These are phyloP conservation scores for Poecilobothrus nobilitatus DNA, from an alignment of 2,888 invertebrate species.

Conservation along the genomic window DNA sequence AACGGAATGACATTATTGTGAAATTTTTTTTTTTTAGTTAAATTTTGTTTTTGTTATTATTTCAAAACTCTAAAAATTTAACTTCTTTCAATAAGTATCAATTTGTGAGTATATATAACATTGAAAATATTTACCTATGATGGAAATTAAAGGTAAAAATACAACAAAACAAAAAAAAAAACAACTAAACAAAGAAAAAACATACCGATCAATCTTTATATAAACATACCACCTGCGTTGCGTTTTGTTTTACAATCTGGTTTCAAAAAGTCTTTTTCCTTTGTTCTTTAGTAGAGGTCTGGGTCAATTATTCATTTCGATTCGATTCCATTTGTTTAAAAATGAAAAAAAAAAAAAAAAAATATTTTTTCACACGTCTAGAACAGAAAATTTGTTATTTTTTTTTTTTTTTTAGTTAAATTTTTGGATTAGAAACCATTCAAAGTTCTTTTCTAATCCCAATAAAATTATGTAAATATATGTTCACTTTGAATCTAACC, in stretches of 20 bases:
- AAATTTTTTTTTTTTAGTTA: too few relatives aligned
- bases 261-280: not conserved
- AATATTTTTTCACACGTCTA: not conserved
- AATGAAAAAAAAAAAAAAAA: not conserved
- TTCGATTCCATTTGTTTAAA: not conserved
- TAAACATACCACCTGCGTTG: slow-evolving; percentile 6
- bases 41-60: too few relatives aligned
- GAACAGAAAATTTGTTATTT: not conserved
- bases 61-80: too few relatives aligned
- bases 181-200: not conserved
- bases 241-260: not conserved
- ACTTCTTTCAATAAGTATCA: too few relatives aligned
- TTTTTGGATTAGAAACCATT: not conserved
- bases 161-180: too few relatives aligned
- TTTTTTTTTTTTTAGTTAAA: not conserved
- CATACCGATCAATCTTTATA: not conserved
- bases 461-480: too few relatives aligned
- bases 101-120: too few relatives aligned
- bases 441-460: too few relatives aligned
- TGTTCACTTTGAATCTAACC: too few relatives aligned
- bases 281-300: not conserved
- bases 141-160: not conserved
- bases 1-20: too few relatives aligned
- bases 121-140: not conserved
- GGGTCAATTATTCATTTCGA: slow-evolving; percentile 4